phyloP scores from a whole-genome alignment of 2,113 vertebrate species.

The Scomber scombrus region DNA sequence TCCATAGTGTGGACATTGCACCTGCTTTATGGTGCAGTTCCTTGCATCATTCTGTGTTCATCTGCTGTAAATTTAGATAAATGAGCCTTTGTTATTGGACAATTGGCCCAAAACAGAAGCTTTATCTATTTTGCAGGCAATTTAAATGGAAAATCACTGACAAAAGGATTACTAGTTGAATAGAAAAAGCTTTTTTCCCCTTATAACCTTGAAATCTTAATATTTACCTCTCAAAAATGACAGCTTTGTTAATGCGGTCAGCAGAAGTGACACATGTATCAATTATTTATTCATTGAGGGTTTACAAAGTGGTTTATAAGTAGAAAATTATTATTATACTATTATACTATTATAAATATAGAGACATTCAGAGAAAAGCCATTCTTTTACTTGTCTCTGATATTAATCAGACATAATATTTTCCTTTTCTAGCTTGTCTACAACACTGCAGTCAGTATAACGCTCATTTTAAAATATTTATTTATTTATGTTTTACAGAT shows the following conservation, averaged over 20 bases:
- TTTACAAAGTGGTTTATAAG: constrained; percentile 5
- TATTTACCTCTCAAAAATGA: not conserved
- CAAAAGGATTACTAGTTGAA: not conserved
- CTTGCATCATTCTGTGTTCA: not conserved
- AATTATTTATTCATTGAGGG: not conserved
- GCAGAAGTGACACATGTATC: not conserved
- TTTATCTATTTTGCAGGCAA: not conserved
- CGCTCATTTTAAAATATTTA: not conserved
- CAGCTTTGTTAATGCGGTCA: not conserved
- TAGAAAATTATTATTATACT: not conserved
- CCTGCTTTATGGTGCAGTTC: no score
- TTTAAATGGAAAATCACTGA: not conserved
- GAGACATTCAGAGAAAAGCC: not conserved
- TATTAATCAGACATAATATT: not conserved
- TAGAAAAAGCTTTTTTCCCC: not conserved
- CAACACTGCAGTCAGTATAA: not conserved
- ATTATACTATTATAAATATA: not conserved
- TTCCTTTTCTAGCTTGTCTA: not conserved
- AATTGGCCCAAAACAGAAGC: not conserved
- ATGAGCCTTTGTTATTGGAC: not conserved
- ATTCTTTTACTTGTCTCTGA: not conserved
- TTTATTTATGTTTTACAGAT: not conserved
- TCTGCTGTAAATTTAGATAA: not conserved
- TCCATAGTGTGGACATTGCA: not conserved
- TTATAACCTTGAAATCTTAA: not conserved